Conservation (phyloP, 2,888 invertebrate species). For the Apotomis turbidana region DNA sequence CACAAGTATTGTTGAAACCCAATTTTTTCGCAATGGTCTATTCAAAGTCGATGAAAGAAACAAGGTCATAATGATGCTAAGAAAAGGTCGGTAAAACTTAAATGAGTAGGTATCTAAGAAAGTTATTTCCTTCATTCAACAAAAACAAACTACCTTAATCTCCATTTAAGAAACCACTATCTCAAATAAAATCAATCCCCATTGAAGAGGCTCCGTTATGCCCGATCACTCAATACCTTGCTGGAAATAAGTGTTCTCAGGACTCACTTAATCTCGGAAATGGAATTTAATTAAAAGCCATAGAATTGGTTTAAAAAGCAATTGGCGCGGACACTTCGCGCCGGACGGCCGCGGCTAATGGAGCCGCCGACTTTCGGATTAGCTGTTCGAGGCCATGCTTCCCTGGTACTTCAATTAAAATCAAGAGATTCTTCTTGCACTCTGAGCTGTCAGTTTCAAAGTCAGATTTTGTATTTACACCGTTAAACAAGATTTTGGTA, state of each 20-base stretch:
- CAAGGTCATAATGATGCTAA: too few species aligned
- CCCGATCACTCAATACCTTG: neutral
- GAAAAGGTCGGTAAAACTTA: too few species aligned
- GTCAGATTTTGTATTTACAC: neutral
- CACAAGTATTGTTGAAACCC: too few species aligned
- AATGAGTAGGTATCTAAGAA: too few species aligned
- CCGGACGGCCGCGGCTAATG: neutral
- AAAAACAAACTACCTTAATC: neutral
- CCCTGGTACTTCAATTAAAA: conserved; percentile 22
- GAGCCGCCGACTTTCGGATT: conserved; percentile 4
- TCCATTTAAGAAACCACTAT: neutral
- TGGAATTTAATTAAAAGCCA: conserved; percentile 21
- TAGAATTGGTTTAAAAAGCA: conserved; percentile 16
- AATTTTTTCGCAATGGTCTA: too few species aligned
- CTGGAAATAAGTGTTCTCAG: conserved; percentile 13
- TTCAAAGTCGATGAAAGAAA: neutral
- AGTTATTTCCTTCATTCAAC: too few species aligned
- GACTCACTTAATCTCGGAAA: neutral
- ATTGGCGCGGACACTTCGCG: conserved; percentile 3
- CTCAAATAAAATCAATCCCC: neutral
- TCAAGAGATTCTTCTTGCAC: neutral
- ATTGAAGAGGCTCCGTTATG: neutral
- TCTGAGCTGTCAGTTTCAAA: neutral
- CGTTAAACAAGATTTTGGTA: too few species aligned
- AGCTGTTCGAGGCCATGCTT: neutral